A percentile compares a stretch with the other conserved stretches of the same genome.
phyloP scores from a whole-genome alignment of 2,797 vertebrate species.

The Gadopsis bispinosus region DNA sequence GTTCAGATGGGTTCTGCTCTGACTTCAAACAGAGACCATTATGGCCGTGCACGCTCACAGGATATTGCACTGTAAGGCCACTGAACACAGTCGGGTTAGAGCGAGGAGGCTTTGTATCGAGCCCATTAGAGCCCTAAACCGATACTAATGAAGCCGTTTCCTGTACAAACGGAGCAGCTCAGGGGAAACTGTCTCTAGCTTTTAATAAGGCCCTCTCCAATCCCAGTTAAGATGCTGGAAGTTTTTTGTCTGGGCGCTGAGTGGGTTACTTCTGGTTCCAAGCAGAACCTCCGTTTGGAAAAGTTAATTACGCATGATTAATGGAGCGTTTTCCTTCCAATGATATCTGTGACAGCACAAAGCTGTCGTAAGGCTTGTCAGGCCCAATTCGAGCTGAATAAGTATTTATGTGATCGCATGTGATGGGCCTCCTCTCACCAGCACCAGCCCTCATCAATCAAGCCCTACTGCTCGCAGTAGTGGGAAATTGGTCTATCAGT shows the following conservation, averaged over 20 bases:
- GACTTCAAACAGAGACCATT: conserved; percentile 83
- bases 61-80: conserved; percentile 83
- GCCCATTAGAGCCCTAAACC: conserved; percentile 85
- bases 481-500: conserved; percentile 99
- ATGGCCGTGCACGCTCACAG: conserved; percentile 77
- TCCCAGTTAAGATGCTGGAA: conserved; percentile 89
- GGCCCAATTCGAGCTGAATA: conserved; percentile 99
- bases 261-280: conserved; percentile 82
- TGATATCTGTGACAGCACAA: conserved; percentile 99
- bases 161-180: conserved; percentile 84
- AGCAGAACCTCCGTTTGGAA: conserved; percentile 89
- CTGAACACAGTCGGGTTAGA: conserved; percentile 77
- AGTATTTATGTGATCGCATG: conserved; percentile 99
- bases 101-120: conserved; percentile 83
- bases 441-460: conserved; percentile 99
- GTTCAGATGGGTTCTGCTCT: conserved; percentile 76
- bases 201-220: conserved; percentile 88
- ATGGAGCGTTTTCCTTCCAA: conserved; percentile 97
- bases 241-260: conserved; percentile 82
- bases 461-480: conserved; percentile 92
- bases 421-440: conserved; percentile 99
- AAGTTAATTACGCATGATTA: conserved; percentile 99
- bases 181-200: conserved; percentile 83
- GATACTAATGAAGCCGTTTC: conserved; percentile 87
- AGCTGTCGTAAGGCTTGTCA: conserved; percentile 98